Base-by-base conservation (phyloP, 2,888 invertebrate genomes). In the Eristalis tenax region DNA sequence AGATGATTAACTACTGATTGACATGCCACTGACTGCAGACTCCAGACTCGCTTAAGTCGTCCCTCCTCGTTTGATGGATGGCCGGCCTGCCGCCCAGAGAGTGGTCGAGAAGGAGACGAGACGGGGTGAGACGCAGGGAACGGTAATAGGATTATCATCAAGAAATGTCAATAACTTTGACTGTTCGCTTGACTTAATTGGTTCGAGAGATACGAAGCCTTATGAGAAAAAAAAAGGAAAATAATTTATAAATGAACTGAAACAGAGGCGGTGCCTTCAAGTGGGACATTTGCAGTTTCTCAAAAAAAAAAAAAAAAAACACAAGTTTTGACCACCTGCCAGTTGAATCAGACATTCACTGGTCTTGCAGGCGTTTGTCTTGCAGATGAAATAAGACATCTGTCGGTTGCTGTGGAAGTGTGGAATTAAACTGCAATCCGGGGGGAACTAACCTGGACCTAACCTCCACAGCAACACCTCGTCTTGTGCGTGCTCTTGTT, bases 1-100 rank as follows among this genome's bases (percentile, higher is more conserved):
- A 63, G 71, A 69, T 81, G 71, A 68, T 66, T 68, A 68, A 73
- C 66, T 66, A 23, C 50, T 76, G 57, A 66, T 43, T 73, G 71
- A 63, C 81, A 74, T 73, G 76, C 63, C 40, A 71, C 56, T 64
- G 74, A 73, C 70, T 77, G 59, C 57, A 40, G 57, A 50, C 50
- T 18, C 8, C 18, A 38, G n/a, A n/a, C 5, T 15, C 15, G 43
- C 43, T 43, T 43, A 43, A 43, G 43, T 43, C 43, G 43, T 18
- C 18, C 6, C 43, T 15, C 43, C n/a, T 6, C n/a, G 43, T n/a
- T 15, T 43, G 43, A 43, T 43, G n/a, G 43, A 43, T 43, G 43
- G 43, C n/a, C 43, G n/a, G 43, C n/a, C 43, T 43, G 15, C 15
- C n/a, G 43, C 3, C n/a, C n/a, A 4, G 43, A 4, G 0, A 15